Base-by-base conservation (phyloP, 2,888 invertebrate species). In the Punctoribates punctum region DNA sequence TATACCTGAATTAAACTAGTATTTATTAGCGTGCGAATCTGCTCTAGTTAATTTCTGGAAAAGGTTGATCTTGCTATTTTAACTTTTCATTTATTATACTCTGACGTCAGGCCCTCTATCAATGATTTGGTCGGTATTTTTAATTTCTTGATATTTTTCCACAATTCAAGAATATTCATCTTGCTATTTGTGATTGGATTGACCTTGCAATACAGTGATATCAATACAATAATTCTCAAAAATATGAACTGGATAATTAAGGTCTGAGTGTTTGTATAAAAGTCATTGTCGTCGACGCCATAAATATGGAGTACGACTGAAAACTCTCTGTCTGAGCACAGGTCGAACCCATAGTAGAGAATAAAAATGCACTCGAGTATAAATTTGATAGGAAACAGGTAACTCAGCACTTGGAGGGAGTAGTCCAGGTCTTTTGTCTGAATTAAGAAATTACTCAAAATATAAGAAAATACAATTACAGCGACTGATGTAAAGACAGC, bases 311-410 rank as follows among this genome's bases (percentile, higher is more conserved):
- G n/a, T 25, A 74, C 23, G 1, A 9, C 9, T 0, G 38, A 46
- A 11, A 74, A 60, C 57, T 74, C 29, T 57, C 29, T 25, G n/a
- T 27, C 54, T 25, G 57, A 29, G 25, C 74, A 74, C 11, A 62
- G 62, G 42, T 34, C 62, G 29, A 74, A 74, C 23, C 74, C 74
- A 65, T 74, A 74, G 46, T 34, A 38, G 17, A 34, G n/a, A 11
- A 74, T 42, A 2, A 74, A 3, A 13, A 57, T 6, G 3, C 11
- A 23, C 29, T 74, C 62, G 17, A n/a, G 15, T 8, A 62, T 27
- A 3, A 54, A 20, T 17, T 38, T 54, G 3, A 65, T 2, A n/a
- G 65, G 6, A 2, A 13, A 17, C 13, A 74, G 34, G 6, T 34
- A 1, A 15, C 46, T 65, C 1, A 74, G 15, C n/a, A 3, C 9